Evolutionary conservation across 2,888 invertebrate species (phyloP), one percentile per base, ranked within the genome.

Genomic region (Agonopterix alstromeriana): DNA sequence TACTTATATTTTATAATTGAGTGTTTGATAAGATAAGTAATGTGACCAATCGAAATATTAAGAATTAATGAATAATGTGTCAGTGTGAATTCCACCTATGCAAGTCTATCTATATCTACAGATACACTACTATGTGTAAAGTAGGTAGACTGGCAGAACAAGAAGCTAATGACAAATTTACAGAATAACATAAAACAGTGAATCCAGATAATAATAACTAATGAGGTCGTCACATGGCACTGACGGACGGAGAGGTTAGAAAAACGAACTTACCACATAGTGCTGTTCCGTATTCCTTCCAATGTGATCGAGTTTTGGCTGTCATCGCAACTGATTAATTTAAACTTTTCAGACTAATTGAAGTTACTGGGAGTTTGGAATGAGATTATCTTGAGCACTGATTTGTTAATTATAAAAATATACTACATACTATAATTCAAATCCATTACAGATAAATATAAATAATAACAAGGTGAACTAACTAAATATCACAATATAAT

Each of bases 221-320:
- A 45, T 45, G 49, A 64, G 57, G 60, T 58, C 56, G 65, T 73
- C 75, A 72, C 75, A 80, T 77, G 78, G 70, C 54, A 54, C 59
- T 59, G 63, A 57, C 65, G 53, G 58, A 77, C 64, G 53, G 58
- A 77, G 80, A 86, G 83, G 85, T 84, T 85, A 86, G 78, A 75
- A 79, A 38, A 65, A 56, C 61, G 47, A 60, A 87, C 88, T 89
- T 68, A 89, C 89, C 89, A 81, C 87, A 89, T 63, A 89, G 75
- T 67, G 89, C 89, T 72, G 86, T 87, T 79, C 83, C 87, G 80
- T 89, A 89, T 85, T 89, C 89, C 82, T 89, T 89, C 89, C 87
- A 89, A 81, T 89, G 89, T 72, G 88, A 87, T 75, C 85, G 85
- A 79, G 85, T 80, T 81, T 83, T 87, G 71, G 85, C 81, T 74